Percentiles rank a stretch among this genome's conserved stretches.
phyloP scores from a whole-genome alignment of 1,140 invertebrate genomes.

The Tetragonula clypearis region DNA sequence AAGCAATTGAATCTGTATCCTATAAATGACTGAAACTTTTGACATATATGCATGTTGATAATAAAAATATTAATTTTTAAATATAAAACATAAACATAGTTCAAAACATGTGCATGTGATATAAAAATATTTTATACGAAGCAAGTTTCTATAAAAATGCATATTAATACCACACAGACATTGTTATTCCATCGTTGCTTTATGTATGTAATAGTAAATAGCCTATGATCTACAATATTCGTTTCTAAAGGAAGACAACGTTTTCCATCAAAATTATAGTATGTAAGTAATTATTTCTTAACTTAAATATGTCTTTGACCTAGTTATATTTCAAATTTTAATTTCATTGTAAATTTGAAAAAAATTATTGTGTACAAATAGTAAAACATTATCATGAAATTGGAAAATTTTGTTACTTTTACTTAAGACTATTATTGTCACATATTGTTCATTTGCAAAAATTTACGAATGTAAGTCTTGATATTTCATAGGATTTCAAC shows the following conservation, averaged over 20 bases:
- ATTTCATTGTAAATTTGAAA: background rate
- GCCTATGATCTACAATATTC: background rate
- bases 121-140: background rate
- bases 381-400: conserved; percentile 20
- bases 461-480: conserved; percentile 38
- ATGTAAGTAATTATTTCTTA: conserved; percentile 23
- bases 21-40: background rate
- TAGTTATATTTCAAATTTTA: conserved; percentile 18
- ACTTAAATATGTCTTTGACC: conserved; percentile 8
- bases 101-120: background rate
- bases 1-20: conserved; percentile 18
- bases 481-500: conserved; percentile 36
- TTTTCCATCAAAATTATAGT: background rate
- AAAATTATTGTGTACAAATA: background rate
- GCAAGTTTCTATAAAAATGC: conserved; percentile 12
- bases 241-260: conserved; percentile 50
- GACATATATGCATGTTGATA: background rate
- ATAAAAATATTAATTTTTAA: background rate
- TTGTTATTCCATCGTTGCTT: conserved; percentile 12
- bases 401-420: conserved; percentile 20
- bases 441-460: conserved; percentile 38
- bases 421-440: conserved; percentile 67
- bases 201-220: background rate
- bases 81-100: background rate
- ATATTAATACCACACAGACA: conserved; percentile 10